Evolutionary conservation across 1,140 invertebrate genomes (phyloP), one percentile per base, ranked within the genome.

Genomic region (Lepidurus arcticus): DNA sequence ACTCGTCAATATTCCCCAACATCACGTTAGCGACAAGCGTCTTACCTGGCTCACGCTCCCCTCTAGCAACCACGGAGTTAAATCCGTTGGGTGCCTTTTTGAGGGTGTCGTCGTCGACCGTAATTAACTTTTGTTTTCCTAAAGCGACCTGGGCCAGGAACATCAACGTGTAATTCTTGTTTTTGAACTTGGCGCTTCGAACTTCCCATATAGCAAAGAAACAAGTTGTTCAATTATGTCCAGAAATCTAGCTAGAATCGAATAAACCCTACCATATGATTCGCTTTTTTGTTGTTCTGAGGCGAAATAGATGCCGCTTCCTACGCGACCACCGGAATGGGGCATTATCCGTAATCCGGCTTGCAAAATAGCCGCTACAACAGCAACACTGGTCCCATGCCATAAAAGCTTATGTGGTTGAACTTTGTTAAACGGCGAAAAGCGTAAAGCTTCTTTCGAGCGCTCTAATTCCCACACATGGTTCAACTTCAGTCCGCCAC

Each of bases 301-400:
- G 8, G 86, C 86, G 82, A 87, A 87, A 81, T 87, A 87, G 74
- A 87, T 87, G n/a, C 86, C 86, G 53, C 81, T 82, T 7, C 86
- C 86, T 7, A 87, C 86, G 13, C 85, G 76, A 0, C 86, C 86
- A 7, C 86, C 86, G 81, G 85, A 86, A 82, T 87, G 86, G 8
- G 87, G 87, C 86, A 87, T 87, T 75, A 87, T 87, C 42, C 86
- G 82, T 6, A 87, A 82, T 9, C 87, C 87, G 77, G 83, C 83
- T 76, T 87, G 86, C 76, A 87, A 82, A 75, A 87, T 87, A 78
- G 86, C 87, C 7, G 85, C 85, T 42, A 87, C 86, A 5, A 87
- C 86, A 42, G 87, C 86, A n/a, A 87, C 85, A 81, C 84, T 86
- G 16, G 87, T 87, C 16, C 87, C 86, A 81, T 87, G 86, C 86